These are phyloP conservation scores for Griposia aprilina DNA, from an alignment of 2,888 invertebrate species.

Conservation along the genomic window DNA sequence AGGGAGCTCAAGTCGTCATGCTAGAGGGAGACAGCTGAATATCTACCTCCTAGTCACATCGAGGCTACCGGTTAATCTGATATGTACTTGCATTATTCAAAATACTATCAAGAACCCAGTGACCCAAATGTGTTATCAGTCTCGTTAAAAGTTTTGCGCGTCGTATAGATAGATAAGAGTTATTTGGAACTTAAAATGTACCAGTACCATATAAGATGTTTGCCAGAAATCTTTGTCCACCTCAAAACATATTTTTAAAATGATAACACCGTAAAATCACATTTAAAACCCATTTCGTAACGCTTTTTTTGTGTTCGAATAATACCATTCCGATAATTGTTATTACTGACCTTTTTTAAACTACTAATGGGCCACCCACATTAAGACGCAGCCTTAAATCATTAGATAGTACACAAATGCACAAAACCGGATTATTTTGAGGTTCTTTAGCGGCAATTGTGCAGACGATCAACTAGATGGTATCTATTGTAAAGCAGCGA, in stretches of 20 bases:
- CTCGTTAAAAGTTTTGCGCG: not conserved
- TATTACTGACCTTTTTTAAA: not conserved
- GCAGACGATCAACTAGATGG: conserved; percentile 4
- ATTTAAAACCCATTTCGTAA: not conserved
- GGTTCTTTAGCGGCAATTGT: conserved; percentile 13
- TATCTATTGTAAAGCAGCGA: conserved; percentile 34
- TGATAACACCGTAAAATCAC: not conserved
- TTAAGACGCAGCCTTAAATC: conserved; percentile 7
- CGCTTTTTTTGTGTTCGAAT: not conserved
- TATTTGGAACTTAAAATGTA: conserved; percentile 1
- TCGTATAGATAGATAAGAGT: conserved; percentile 17
- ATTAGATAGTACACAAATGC: conserved; percentile 5
- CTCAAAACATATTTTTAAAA: not conserved
- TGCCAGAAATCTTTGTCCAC: not conserved
- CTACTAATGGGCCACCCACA: not conserved
- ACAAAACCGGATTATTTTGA: conserved; percentile 36
- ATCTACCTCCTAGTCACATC: not conserved
- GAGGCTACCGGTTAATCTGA: conserved; percentile 30
- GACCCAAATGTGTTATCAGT: conserved; percentile 39
- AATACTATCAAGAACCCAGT: conserved; percentile 21
- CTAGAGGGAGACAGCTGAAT: conserved; percentile 81
- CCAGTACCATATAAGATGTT: not conserved
- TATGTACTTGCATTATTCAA: not conserved
- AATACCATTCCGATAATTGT: not conserved
- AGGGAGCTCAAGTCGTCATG: conserved; percentile 92